Evolutionary conservation across 2,113 vertebrate genomes (phyloP).

Genomic region (Micronisus gabar): DNA sequence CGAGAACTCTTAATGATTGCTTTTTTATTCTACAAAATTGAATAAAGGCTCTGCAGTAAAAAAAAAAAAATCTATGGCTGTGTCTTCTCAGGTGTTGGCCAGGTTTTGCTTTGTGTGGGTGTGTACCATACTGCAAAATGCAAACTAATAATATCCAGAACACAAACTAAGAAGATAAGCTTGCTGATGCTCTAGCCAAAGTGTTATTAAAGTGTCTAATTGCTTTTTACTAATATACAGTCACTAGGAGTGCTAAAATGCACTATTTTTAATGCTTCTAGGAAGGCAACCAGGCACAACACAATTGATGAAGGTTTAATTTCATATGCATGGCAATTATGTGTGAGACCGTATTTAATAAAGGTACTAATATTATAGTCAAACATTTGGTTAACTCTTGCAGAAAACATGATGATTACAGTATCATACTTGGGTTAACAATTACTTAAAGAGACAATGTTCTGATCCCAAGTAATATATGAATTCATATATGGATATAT

Average conservation of each 20-base stretch:
- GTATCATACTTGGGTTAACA: not conserved
- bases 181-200: not conserved
- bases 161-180: not conserved
- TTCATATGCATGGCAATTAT: not conserved
- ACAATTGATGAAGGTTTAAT: not conserved
- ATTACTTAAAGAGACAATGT: not conserved
- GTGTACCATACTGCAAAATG: not conserved
- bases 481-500: not conserved
- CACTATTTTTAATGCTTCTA: not conserved
- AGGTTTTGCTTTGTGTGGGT: not conserved
- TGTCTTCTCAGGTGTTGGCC: not conserved
- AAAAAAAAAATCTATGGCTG: not conserved
- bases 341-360: not conserved
- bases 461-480: not conserved
- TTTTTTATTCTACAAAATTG: not conserved
- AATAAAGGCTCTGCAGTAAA: not conserved
- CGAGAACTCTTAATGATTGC: not conserved
- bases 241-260: not conserved
- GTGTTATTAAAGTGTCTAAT: conserved; percentile 27
- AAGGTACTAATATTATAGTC: not conserved
- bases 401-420: not conserved
- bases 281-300: not conserved
- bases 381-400: not conserved
- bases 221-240: conserved; percentile 18
- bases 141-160: not conserved